Conservation (phyloP, 2,888 invertebrate genomes). For the Perithous albicinctus region DNA sequence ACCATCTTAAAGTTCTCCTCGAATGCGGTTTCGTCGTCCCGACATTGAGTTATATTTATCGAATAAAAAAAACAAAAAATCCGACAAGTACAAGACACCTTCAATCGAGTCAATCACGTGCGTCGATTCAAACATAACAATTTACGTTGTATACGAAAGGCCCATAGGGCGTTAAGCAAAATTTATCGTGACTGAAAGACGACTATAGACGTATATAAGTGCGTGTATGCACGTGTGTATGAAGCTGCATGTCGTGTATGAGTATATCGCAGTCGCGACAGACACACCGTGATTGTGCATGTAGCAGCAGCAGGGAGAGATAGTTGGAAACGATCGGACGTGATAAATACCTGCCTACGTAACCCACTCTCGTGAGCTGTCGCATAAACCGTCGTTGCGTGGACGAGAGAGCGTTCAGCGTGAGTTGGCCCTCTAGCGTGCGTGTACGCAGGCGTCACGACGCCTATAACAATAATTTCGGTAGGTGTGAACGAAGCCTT, state of each 20-base stretch:
- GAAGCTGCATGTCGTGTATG: slow-evolving; percentile 29
- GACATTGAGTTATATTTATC: slow-evolving; percentile 19
- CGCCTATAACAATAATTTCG: slow-evolving; percentile 80
- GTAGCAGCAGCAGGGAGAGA: slow-evolving; percentile 20
- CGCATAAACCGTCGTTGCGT: slow-evolving; percentile 64
- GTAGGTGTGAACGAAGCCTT: slow-evolving; percentile 82
- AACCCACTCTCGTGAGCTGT: slow-evolving; percentile 66
- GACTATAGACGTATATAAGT: too few species aligned
- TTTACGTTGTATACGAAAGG: slow-evolving; percentile 33
- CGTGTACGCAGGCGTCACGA: slow-evolving; percentile 78
- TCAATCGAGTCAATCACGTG: slow-evolving; percentile 42
- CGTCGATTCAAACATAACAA: slow-evolving; percentile 48
- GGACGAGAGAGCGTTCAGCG: slow-evolving; percentile 40
- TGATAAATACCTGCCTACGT: slow-evolving; percentile 67
- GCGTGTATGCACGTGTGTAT: slow-evolving; percentile 11
- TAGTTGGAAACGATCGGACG: slow-evolving; percentile 64
- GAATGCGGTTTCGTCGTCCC: background rate
- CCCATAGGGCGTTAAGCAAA: slow-evolving; percentile 29
- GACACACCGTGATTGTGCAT: slow-evolving; percentile 24
- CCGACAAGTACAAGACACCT: slow-evolving; percentile 47
- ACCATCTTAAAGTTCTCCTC: background rate
- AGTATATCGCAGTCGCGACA: background rate
- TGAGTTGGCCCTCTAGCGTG: slow-evolving; percentile 31
- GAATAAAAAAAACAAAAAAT: too few species aligned
- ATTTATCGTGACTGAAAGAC: slow-evolving; percentile 59